phyloP scores from a whole-genome alignment of 2,797 vertebrate species.

The Malurus splendens region DNA sequence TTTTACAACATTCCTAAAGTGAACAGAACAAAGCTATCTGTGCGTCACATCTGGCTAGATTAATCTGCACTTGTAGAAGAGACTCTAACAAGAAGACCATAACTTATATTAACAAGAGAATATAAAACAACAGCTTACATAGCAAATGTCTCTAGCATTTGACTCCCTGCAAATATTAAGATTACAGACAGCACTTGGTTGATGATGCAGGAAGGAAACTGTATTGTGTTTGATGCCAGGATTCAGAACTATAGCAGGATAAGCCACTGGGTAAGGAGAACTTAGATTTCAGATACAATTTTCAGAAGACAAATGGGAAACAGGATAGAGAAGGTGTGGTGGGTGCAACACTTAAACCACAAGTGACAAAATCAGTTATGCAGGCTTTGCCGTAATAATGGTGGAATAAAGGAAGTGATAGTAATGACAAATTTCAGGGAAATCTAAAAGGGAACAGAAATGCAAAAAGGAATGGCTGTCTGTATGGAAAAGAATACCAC shows the following conservation, averaged over 20 bases:
- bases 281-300: not conserved
- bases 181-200: not conserved
- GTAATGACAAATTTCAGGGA: not conserved
- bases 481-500: not conserved
- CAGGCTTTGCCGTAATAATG: not conserved
- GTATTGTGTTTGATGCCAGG: not conserved
- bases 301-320: not conserved
- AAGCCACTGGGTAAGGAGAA: not conserved
- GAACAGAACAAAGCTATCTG: constrained; percentile 4
- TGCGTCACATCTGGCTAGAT: not conserved
- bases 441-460: not conserved
- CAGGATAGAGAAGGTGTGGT: not conserved
- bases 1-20: not conserved
- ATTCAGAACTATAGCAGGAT: not conserved
- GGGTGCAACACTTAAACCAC: not conserved
- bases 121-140: not conserved
- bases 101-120: not conserved
- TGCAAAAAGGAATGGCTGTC: not conserved
- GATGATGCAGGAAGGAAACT: not conserved
- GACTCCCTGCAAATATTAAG: not conserved
- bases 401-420: not conserved
- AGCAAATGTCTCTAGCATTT: not conserved
- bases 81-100: not conserved
- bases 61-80: not conserved
- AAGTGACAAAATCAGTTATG: not conserved